A percentile compares a stretch with the other conserved stretches of the same genome.
phyloP scores from a whole-genome alignment of 92 coral and sea anemone genomes.

The Muricea muricata region DNA sequence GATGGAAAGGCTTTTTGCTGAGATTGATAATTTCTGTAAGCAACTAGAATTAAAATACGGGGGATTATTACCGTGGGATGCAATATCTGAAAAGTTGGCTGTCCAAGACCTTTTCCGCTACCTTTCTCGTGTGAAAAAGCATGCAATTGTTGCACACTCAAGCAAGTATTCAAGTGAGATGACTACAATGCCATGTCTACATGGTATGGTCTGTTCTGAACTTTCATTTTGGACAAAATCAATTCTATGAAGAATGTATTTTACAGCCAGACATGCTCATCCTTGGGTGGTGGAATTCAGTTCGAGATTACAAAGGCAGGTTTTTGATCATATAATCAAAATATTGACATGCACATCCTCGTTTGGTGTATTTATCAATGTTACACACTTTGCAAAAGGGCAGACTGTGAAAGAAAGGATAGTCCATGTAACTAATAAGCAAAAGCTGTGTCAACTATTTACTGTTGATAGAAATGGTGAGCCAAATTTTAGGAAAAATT shows the following conservation, averaged over 20 bases:
- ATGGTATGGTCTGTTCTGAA: constrained; percentile 64
- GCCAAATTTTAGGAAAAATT: constrained; percentile 26
- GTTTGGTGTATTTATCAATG: constrained; percentile 53
- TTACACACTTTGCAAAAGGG: constrained; percentile 20
- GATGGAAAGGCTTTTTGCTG: neutral
- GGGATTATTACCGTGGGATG: neutral
- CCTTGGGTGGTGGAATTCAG: constrained; percentile 62
- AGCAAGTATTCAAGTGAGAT: neutral
- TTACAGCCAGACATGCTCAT: constrained; percentile 56
- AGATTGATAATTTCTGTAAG: neutral
- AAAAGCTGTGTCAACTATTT: constrained; percentile 60
- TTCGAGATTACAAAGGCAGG: constrained; percentile 53
- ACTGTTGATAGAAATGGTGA: constrained; percentile 36
- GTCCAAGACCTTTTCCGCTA: neutral
- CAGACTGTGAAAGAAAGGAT: constrained; percentile 31
- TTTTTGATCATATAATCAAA: constrained; percentile 57
- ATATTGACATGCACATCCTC: constrained; percentile 52
- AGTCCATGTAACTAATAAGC: constrained; percentile 17
- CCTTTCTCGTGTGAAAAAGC: neutral
- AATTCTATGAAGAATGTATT: constrained; percentile 44
- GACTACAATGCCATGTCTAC: neutral
- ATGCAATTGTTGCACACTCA: neutral
- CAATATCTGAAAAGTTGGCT: neutral
- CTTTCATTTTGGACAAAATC: constrained; percentile 56
- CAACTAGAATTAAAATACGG: neutral